phyloP scores from a whole-genome alignment of 1,140 invertebrate genomes.

The Drosophila burlai region DNA sequence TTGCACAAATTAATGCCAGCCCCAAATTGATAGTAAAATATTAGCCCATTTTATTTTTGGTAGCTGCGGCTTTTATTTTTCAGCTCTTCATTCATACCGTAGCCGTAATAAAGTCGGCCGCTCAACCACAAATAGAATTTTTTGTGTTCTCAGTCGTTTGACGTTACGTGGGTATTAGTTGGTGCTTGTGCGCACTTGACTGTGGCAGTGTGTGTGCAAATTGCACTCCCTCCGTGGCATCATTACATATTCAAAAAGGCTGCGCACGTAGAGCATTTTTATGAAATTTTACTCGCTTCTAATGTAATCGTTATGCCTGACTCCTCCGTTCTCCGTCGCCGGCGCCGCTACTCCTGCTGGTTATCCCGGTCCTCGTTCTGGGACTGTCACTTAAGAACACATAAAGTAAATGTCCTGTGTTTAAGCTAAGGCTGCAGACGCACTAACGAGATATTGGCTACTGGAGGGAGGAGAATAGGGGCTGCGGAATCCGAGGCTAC shows the following conservation, averaged over 20 bases:
- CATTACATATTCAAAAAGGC: constrained; percentile 81
- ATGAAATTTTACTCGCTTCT: constrained; percentile 79
- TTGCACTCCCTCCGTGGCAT: constrained; percentile 70
- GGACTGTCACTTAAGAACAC: constrained; percentile 73
- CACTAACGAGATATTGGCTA: constrained; percentile 59
- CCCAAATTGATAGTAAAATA: constrained; percentile 76
- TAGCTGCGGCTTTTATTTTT: constrained; percentile 20
- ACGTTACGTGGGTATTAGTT: constrained; percentile 48
- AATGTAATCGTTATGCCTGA: constrained; percentile 73
- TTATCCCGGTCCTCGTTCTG: constrained; percentile 22
- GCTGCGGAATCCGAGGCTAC: constrained; percentile 12
- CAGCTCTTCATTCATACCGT: constrained; percentile 53
- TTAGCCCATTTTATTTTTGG: constrained; percentile 30
- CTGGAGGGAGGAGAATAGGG: neutral
- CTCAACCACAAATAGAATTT: constrained; percentile 75
- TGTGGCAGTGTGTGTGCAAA: constrained; percentile 60
- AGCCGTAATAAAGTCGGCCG: constrained; percentile 72
- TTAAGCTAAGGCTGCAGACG: constrained; percentile 58
- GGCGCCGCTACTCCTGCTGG: constrained; percentile 1
- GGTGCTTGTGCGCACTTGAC: constrained; percentile 23
- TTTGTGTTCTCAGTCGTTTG: constrained; percentile 67
- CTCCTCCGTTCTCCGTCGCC: constrained; percentile 12
- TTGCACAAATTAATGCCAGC: constrained; percentile 70
- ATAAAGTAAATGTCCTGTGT: constrained; percentile 77
- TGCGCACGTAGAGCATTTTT: constrained; percentile 74